Percentiles rank a stretch among this genome's conserved stretches.
Evolutionary conservation across 2,113 vertebrate genomes (phyloP).

Genomic region (Psilopogon haemacephalus): DNA sequence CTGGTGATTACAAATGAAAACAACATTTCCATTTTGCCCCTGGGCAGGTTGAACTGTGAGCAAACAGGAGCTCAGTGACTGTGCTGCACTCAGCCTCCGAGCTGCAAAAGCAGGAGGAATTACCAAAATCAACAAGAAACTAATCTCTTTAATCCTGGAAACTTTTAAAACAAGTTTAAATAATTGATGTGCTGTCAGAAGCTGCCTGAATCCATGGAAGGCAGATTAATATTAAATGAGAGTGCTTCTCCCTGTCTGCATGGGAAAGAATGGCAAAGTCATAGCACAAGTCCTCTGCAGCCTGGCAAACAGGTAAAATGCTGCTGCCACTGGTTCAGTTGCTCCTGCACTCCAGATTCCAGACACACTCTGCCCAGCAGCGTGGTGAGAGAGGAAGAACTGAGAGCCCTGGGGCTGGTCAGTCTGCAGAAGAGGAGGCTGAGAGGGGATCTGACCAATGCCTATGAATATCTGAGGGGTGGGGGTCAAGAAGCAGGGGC

Average conservation of each 20-base stretch:
- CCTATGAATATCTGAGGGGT: no score
- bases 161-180: conserved; percentile 49
- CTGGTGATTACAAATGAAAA: background rate
- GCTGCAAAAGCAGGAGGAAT: background rate
- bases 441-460: no score
- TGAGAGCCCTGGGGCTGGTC: no score
- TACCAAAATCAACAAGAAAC: conserved; percentile 21
- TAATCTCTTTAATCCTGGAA: conserved; percentile 47
- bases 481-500: no score
- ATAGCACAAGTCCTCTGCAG: background rate
- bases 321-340: background rate
- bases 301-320: background rate
- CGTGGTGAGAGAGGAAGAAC: background rate
- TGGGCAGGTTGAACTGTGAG: background rate
- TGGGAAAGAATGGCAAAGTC: background rate
- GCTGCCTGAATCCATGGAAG: background rate
- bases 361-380: background rate
- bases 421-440: no score
- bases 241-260: background rate
- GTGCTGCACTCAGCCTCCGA: background rate
- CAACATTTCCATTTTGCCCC: background rate
- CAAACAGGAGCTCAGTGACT: background rate
- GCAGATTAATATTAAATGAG: conserved; percentile 55
- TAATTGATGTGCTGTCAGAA: conserved; percentile 60
- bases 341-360: background rate